Evolutionary conservation across 2,113 vertebrate species (phyloP).

Genomic region (Danionella cerebrum): DNA sequence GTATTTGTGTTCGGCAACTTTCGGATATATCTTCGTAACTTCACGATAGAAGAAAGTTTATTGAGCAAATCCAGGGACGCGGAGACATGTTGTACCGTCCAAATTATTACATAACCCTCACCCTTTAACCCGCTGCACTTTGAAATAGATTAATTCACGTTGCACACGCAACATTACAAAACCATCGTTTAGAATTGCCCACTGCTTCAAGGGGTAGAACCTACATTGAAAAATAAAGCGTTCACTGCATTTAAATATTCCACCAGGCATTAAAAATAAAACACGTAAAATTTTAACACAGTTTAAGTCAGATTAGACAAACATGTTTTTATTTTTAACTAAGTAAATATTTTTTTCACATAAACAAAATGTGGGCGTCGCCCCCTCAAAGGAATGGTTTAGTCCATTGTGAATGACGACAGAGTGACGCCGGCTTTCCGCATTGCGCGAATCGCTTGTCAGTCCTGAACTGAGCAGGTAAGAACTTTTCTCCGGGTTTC

Average conservation of each 20-base stretch:
- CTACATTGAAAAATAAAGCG: too few relatives aligned
- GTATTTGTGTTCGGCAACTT: too few relatives aligned
- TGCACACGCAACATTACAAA: not conserved
- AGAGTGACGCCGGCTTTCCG: conserved; percentile 54
- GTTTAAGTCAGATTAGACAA: not conserved
- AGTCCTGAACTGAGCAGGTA: conserved; percentile 46
- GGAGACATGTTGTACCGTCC: not conserved
- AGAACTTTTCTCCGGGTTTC: not conserved
- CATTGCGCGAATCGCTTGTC: conserved; percentile 32
- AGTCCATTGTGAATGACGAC: conserved; percentile 37
- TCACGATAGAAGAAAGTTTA: not conserved
- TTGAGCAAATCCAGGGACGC: conserved; percentile 1
- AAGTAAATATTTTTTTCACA: too few relatives aligned
- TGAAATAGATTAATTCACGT: conserved; percentile 30
- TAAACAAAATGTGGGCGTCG: not conserved
- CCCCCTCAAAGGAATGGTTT: conserved; percentile 7
- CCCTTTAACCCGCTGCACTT: conserved; percentile 43
- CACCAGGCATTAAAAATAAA: not conserved
- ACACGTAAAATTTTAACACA: not conserved
- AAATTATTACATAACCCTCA: conserved; percentile 57
- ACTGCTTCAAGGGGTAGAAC: not conserved
- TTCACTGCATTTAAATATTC: too few relatives aligned
- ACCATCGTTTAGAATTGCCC: not conserved
- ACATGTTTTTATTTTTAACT: not conserved
- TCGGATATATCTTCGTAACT: not conserved